Evolutionary conservation across 2,113 vertebrate species (phyloP), one percentile per base, ranked within the genome.

Genomic region (Aptenodytes patagonicus): DNA sequence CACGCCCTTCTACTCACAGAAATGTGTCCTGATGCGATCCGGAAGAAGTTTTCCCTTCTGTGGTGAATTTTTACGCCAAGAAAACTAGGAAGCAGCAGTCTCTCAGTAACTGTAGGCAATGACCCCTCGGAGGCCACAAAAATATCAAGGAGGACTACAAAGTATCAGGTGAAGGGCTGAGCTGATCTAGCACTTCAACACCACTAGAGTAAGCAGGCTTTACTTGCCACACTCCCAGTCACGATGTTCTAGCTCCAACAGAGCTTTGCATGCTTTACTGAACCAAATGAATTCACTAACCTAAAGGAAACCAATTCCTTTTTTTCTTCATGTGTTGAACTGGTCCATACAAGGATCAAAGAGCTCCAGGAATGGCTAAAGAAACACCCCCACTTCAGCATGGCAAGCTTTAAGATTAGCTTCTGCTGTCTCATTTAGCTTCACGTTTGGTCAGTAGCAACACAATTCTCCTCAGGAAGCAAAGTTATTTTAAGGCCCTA

Each of bases 311-410:
- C 29, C 1, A 13, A 31, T 55, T 79, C 44, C 5, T 49, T 65
- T 73, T 40, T 31, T 17, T 5, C 16, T 46, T 2, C 0, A 0
- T 42, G 9, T 46, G n/a, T 58, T 60, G 40, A 89, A 49, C 9
- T 65, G 18, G 40, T 55, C 44, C 55, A 65, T 36, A 47, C 5
- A 77, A 42, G 21, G 32, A 75, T 71, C 71, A 52, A 40, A 83
- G 20, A 75, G 29, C 46, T 86, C 55, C 44, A 61, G 18, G 28
- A 13, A 29, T 31, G 29, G n/a, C 49, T 64, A 44, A 68, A 88
- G 58, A 17, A 95, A 78, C 49, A 54, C 3, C 7, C 10, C 31
- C 2, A 32, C 76, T 75, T 51, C 65, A 77, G 75, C 55, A 69
- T 2, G 13, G 49, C 18, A 78, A 78, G n/a, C 60, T 69, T 72